These are phyloP conservation scores for Thalassoma bifasciatum DNA, from an alignment of 2,113 vertebrate species.

Conservation along the genomic window DNA sequence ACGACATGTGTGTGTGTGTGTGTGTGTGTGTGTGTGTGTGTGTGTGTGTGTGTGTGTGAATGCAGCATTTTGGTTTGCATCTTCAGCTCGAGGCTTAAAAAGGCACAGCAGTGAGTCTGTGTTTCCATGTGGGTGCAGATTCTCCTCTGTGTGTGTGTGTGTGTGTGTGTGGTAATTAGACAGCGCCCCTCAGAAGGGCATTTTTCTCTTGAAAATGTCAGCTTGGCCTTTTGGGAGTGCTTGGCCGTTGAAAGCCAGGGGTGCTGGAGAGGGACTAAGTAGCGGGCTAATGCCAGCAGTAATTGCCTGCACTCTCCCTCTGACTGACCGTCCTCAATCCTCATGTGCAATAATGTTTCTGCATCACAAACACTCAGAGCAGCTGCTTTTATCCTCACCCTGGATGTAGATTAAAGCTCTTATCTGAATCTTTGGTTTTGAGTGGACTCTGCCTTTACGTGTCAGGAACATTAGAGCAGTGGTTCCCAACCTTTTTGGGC, in stretches of 20 bases:
- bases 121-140: neutral
- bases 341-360: constrained; percentile 50
- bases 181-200: constrained; percentile 64
- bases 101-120: neutral
- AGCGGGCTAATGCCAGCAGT: constrained; percentile 59
- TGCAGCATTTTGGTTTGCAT: too few relatives aligned
- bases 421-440: neutral
- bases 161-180: constrained; percentile 73
- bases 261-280: constrained; percentile 53
- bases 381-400: constrained; percentile 4
- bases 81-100: too few relatives aligned
- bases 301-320: constrained; percentile 61
- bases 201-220: constrained; percentile 82
- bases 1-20: too few relatives aligned
- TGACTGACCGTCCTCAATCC: constrained; percentile 32
- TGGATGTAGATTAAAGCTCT: neutral
- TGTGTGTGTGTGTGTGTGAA: too few relatives aligned
- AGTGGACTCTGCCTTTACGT: neutral
- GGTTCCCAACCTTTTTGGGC: too few relatives aligned
- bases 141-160: constrained; percentile 26
- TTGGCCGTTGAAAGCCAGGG: constrained; percentile 68
- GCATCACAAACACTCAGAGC: constrained; percentile 28
- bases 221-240: constrained; percentile 79
- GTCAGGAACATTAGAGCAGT: neutral
- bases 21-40: too few relatives aligned